Evolutionary conservation across 2,888 invertebrate genomes (phyloP).

Genomic region (Zele albiditarsus): DNA sequence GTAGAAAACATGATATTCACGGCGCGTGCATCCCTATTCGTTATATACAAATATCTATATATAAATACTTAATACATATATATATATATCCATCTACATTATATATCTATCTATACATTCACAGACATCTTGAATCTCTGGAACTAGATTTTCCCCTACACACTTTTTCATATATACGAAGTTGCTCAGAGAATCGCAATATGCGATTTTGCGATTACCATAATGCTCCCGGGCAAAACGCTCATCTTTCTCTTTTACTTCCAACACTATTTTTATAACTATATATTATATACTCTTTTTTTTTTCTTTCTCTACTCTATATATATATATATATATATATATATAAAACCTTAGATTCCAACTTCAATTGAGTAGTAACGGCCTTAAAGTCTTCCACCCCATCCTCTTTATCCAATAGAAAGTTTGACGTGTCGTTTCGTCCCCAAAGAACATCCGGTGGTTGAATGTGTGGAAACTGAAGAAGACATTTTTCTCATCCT

Average conservation of each 20-base stretch:
- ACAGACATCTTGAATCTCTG: constrained; percentile 11
- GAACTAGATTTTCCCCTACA: constrained; percentile 42
- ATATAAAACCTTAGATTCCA: constrained; percentile 3
- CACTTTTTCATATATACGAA: constrained; percentile 16
- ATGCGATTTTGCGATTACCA: constrained; percentile 62
- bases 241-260: constrained; percentile 33
- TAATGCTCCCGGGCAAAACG: constrained; percentile 57
- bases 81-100: not conserved
- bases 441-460: constrained; percentile 23
- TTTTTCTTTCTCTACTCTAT: constrained; percentile 3
- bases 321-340: not conserved
- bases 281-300: constrained; percentile 1
- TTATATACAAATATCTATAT: not conserved
- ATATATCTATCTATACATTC: constrained; percentile 3
- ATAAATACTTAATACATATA: too few species aligned
- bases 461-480: not conserved
- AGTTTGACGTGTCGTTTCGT: constrained; percentile 31
- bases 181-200: constrained; percentile 52
- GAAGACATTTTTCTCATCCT: constrained; percentile 28
- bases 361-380: constrained; percentile 7
- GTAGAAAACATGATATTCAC: constrained; percentile 43
- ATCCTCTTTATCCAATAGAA: not conserved
- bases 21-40: constrained; percentile 34
- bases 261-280: not conserved
- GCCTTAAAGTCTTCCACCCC: not conserved